These are phyloP conservation scores for Sclerodermus sp. DNA, from an alignment of 2,888 invertebrate species.

Conservation along the genomic window DNA sequence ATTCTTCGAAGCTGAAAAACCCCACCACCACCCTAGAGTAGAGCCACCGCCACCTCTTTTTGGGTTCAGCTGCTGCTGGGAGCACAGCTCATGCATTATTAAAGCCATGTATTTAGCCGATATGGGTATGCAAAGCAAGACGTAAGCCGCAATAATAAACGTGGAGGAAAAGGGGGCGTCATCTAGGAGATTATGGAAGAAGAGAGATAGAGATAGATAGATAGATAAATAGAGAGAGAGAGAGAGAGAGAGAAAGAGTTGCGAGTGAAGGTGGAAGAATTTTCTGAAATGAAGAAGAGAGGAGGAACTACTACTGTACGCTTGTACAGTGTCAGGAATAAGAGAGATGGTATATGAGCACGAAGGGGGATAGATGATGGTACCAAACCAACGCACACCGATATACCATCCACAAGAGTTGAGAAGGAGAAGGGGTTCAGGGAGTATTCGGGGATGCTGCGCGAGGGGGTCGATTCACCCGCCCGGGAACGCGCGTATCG, in stretches of 20 bases:
- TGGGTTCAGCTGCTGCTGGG: conserved; percentile 55
- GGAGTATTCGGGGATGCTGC: conserved; percentile 7
- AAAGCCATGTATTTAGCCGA: conserved; percentile 50
- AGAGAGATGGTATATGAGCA: too few relatives aligned
- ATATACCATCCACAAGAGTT: too few relatives aligned
- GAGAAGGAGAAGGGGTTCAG: not conserved
- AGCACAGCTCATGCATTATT: conserved; percentile 57
- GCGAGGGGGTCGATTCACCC: conserved; percentile 25
- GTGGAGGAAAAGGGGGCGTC: conserved; percentile 24
- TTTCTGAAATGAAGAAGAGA: too few relatives aligned
- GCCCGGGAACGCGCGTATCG: too few relatives aligned
- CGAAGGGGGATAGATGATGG: too few relatives aligned
- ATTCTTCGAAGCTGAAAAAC: conserved; percentile 31
- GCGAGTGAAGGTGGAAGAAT: conserved; percentile 37
- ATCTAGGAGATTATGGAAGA: conserved; percentile 8
- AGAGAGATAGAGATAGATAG: conserved; percentile 39
- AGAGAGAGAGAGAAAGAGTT: conserved; percentile 32
- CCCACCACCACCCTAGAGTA: conserved; percentile 49
- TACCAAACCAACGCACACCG: too few relatives aligned
- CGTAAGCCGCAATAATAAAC: conserved; percentile 51
- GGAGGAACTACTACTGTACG: too few relatives aligned
- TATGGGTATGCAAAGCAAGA: conserved; percentile 51
- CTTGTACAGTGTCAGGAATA: too few relatives aligned
- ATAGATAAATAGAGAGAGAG: conserved; percentile 34
- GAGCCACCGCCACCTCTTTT: conserved; percentile 52